These are phyloP conservation scores for Steatornis caripensis DNA, from an alignment of 2,113 vertebrate species.

Conservation along the genomic window DNA sequence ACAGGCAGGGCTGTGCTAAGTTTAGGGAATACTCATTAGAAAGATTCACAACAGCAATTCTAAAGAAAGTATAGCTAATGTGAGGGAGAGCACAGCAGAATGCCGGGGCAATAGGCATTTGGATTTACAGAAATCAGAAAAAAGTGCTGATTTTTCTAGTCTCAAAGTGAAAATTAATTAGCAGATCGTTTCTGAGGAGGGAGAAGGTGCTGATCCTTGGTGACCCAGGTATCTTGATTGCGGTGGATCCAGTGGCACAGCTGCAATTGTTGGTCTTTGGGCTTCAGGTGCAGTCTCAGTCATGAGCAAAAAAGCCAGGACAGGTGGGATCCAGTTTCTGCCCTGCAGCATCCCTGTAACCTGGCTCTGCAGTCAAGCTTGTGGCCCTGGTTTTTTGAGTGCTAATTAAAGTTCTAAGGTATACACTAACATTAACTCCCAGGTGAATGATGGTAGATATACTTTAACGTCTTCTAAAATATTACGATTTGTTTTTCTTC, in stretches of 20 bases:
- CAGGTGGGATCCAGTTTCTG: not conserved
- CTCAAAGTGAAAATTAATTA: not conserved
- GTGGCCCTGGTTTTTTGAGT: fast-evolving
- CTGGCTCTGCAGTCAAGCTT: not conserved
- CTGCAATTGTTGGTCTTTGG: not conserved
- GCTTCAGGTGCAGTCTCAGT: not conserved
- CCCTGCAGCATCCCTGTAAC: not conserved
- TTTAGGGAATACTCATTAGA: not conserved
- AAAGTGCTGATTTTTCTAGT: not conserved
- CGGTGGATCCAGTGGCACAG: not conserved
- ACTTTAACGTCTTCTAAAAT: not conserved
- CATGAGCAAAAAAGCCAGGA: not conserved
- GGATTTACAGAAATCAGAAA: no score
- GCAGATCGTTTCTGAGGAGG: not conserved
- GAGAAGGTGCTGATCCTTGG: not conserved
- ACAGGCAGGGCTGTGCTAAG: not conserved
- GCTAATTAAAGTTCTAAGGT: not conserved
- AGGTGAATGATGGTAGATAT: not conserved
- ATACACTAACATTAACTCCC: not conserved
- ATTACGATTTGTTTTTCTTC: no score
- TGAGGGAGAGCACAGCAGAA: not conserved
- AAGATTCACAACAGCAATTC: not conserved
- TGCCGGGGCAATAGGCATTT: not conserved
- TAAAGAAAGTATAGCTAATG: not conserved
- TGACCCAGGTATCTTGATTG: not conserved